Percentiles rank a stretch among this genome's conserved stretches.
These are phyloP conservation scores for Hemiprocne comata DNA, from an alignment of 2,113 vertebrate species.

Conservation along the genomic window DNA sequence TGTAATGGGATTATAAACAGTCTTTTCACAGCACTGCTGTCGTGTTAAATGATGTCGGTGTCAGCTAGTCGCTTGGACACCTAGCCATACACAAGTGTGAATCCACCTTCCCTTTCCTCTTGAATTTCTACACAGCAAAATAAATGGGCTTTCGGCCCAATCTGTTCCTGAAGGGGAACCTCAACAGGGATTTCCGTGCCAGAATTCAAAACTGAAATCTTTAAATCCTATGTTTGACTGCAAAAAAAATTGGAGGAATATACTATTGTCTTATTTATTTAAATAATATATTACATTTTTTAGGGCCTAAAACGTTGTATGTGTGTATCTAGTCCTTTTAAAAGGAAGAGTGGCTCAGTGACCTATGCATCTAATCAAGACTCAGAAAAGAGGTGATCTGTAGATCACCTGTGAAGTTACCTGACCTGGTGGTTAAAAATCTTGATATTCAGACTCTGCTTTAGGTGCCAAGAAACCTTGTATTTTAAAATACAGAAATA, in stretches of 20 bases:
- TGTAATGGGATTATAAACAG: conserved; percentile 7
- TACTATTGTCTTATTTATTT: not conserved
- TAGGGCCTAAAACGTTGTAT: not conserved
- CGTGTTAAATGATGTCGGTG: not conserved
- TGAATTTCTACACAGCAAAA: not conserved
- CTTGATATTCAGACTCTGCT: not conserved
- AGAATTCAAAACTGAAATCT: not conserved
- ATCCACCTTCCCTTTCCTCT: not conserved
- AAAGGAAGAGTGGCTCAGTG: not conserved
- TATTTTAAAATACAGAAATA: not conserved
- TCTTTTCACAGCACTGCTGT: not conserved
- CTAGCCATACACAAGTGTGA: not conserved
- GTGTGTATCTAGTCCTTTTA: not conserved
- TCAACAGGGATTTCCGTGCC: not conserved
- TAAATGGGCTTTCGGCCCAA: not conserved
- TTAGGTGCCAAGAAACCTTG: not conserved
- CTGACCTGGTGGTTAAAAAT: not conserved
- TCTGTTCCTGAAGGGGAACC: not conserved
- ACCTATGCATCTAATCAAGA: not conserved
- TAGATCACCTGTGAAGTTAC: not conserved
- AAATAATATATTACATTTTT: not conserved
- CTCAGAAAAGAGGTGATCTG: not conserved
- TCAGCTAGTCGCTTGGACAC: not conserved
- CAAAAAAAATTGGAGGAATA: not conserved
- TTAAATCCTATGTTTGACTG: not conserved